These are phyloP conservation scores for Eupithecia inturbata DNA, from an alignment of 2,888 invertebrate species.

Conservation along the genomic window DNA sequence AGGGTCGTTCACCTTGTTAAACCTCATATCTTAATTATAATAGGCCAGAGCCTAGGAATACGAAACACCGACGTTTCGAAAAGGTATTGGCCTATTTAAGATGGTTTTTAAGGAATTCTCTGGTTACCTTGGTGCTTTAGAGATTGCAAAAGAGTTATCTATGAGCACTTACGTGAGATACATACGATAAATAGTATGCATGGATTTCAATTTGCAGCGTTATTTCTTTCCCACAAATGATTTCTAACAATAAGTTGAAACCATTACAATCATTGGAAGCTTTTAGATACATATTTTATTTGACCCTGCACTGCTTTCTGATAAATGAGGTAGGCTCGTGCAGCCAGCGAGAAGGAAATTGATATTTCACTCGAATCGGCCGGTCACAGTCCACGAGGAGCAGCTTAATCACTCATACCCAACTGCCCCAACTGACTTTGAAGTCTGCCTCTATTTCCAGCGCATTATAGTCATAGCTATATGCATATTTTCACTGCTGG, in stretches of 20 bases:
- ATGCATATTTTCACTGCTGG: too few species aligned
- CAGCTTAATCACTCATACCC: constrained; percentile 17
- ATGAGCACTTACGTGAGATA: too few species aligned
- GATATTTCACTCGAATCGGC: constrained; percentile 72
- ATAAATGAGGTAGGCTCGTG: constrained; percentile 65
- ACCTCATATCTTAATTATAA: not conserved
- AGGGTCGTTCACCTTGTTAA: not conserved
- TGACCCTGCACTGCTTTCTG: constrained; percentile 55
- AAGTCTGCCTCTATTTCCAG: not conserved
- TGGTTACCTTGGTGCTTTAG: not conserved
- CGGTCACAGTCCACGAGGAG: not conserved
- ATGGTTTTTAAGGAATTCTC: too few species aligned
- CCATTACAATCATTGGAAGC: constrained; percentile 21
- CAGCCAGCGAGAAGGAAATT: constrained; percentile 70
- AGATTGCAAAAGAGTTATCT: too few species aligned
- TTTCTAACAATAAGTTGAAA: not conserved
- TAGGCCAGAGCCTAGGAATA: too few species aligned
- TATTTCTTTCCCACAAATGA: not conserved
- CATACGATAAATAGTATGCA: not conserved
- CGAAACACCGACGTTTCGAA: too few species aligned
- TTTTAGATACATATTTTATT: constrained; percentile 53
- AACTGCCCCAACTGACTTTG: not conserved
- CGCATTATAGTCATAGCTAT: not conserved
- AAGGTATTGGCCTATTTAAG: too few species aligned
- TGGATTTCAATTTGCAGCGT: not conserved